Evolutionary conservation across 2,888 invertebrate genomes (phyloP).

Genomic region (Drosophila incognita): DNA sequence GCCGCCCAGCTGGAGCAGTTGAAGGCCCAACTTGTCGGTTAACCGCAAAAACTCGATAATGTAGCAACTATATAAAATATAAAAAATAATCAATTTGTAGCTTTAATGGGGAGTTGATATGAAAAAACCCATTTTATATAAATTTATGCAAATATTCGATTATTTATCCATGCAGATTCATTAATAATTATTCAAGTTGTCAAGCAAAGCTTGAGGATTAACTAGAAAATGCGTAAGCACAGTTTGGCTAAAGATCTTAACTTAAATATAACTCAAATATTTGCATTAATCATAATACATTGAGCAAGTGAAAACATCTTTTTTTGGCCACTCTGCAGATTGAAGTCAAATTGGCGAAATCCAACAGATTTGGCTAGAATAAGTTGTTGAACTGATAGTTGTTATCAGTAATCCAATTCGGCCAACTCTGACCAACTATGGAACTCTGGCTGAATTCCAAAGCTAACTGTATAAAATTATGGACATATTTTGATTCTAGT

Average conservation of each 20-base stretch:
- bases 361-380: not conserved
- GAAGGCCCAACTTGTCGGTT: constrained; percentile 15
- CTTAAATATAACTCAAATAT: not conserved
- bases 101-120: not conserved
- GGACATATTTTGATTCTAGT: not conserved
- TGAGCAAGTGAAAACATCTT: not conserved
- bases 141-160: not conserved
- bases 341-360: not conserved
- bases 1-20: not conserved
- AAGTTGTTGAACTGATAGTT: not conserved
- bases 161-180: not conserved
- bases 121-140: not conserved
- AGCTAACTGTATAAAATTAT: not conserved
- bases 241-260: not conserved
- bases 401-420: not conserved
- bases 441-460: not conserved
- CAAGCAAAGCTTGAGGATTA: not conserved
- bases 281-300: not conserved
- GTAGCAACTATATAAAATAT: not conserved
- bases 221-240: not conserved
- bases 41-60: constrained; percentile 24
- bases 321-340: not conserved
- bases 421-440: not conserved
- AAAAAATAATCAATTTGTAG: not conserved
- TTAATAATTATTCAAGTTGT: not conserved